A percentile compares a stretch with the other conserved stretches of the same genome.
Evolutionary conservation across 2,113 vertebrate genomes (phyloP).

Genomic region (Ardeotis arabs): DNA sequence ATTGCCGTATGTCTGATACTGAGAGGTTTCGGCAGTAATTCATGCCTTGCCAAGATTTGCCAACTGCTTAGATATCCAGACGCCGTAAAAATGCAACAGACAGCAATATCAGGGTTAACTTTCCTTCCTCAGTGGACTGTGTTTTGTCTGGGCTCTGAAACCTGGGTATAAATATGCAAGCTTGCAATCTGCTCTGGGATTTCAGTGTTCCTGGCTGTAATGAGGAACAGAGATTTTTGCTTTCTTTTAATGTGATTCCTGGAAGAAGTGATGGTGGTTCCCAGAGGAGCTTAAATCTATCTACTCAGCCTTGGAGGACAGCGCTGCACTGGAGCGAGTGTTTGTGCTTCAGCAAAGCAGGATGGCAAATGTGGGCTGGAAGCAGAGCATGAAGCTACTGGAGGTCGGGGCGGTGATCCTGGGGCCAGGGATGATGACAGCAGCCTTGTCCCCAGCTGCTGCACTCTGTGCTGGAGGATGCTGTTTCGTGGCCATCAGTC

Average conservation of each 20-base stretch:
- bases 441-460: not conserved
- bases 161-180: constrained; percentile 42
- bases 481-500: not conserved
- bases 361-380: not conserved
- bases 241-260: constrained; percentile 16
- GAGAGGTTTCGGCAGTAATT: not conserved
- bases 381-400: rapidly evolving
- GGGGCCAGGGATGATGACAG: not conserved
- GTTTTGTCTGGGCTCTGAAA: constrained; percentile 60
- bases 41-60: not conserved
- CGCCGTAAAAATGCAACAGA: not conserved
- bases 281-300: not conserved
- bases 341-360: not conserved
- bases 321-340: not conserved
- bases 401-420: not conserved
- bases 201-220: constrained; percentile 41
- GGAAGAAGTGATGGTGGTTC: not conserved
- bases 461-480: not conserved
- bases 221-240: constrained; percentile 13
- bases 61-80: not conserved
- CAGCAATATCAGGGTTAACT: not conserved
- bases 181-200: constrained; percentile 38
- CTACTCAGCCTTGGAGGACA: not conserved
- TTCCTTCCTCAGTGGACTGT: not conserved
- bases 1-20: not conserved